Evolutionary conservation across 2,113 vertebrate species (phyloP), one percentile per base, ranked within the genome.

Genomic region (Sphaerodactylus townsendi): DNA sequence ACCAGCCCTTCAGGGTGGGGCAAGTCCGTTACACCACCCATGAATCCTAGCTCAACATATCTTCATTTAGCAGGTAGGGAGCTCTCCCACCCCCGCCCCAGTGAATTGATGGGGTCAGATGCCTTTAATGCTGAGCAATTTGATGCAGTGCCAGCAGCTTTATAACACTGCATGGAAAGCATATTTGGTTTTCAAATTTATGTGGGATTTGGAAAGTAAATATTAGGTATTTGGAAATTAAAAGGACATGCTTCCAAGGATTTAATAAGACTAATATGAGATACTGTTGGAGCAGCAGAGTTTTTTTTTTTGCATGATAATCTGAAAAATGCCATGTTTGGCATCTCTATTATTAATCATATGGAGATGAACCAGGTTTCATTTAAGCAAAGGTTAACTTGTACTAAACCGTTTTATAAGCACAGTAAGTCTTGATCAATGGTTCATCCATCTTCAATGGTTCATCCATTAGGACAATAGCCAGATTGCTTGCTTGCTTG

Each of bases 191-290:
- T 77, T 76, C 65, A 81, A 48, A 70, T 81, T 75, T 87, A 53
- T 81, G 56, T 77, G 77, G 41, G 81, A 17, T 50, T 76, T 62
- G 56, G 28, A 79, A 80, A 69, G 23, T 65, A 77, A 73, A 30
- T 68, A 56, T 77, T 78, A 82, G 21, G 44, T 68, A 85, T 78
- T 64, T 78, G 79, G 74, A 68, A 25, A 73, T 85, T 78, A n/a
- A 46, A 88, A 85, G 35, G 64, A 75, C 81, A 56, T 81, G 78
- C 48, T 66, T 88, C 77, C 73, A 85, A 59, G 48, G 53, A 53
- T 80, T 82, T 70, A 85, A 78, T 78, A 81, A 73, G n/a, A 73
- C 44, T 56, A 62, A 71, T 85, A 77, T 46, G 66, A 85, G 23
- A 81, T 85, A 82, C 59, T 66, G 37, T n/a, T 78, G 37, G 71